Base-by-base conservation (phyloP, 1,140 invertebrate genomes). In the Pantala flavescens region DNA sequence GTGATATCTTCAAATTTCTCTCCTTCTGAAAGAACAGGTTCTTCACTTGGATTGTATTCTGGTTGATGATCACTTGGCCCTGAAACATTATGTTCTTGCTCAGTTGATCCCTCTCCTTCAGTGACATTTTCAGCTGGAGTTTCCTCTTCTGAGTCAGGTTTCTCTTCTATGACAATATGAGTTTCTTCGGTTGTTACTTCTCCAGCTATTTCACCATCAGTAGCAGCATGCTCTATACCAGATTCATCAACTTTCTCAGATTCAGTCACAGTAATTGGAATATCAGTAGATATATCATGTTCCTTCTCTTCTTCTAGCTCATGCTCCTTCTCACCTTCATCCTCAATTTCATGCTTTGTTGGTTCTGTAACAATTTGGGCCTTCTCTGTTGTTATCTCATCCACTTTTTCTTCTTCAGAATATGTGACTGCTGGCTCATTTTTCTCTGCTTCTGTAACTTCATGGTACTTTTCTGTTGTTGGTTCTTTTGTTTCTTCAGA, bases 111-210 rank as follows among this genome's bases (percentile, higher is more conserved):
- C 74, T 71, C 75, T n/a, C 70, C 71, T 75, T 43, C 28, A 49
- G 73, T 75, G 14, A 75, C 76, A 63, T 77, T 42, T 49, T 79
- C 76, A 24, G 73, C 74, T 72, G 75, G 75, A 72, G 49, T 63
- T 74, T 74, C n/a, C 76, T 77, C 73, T 70, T 71, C 74, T 72
- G 75, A 70, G 21, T 71, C 72, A 23, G 43, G 11, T 71, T 74
- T 7, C 12, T 21, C 28, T 9, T 36, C 28, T 9, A 36, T 36
- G 28, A 36, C 28, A 36, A 36, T 5, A 9, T 36, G 28, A 5
- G 28, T 36, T 9, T 36, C 9, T 5, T 36, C 23, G 7, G 36
- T 70, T 24, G 63, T 74, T 1, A 49, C 21, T 11, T 77, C 74
- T 43, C 23, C 73, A 43, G 76, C 75, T n/a, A 71, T 76, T 49